These are phyloP conservation scores for Melanerpes aurifrons DNA, from an alignment of 2,113 vertebrate species.

Conservation along the genomic window DNA sequence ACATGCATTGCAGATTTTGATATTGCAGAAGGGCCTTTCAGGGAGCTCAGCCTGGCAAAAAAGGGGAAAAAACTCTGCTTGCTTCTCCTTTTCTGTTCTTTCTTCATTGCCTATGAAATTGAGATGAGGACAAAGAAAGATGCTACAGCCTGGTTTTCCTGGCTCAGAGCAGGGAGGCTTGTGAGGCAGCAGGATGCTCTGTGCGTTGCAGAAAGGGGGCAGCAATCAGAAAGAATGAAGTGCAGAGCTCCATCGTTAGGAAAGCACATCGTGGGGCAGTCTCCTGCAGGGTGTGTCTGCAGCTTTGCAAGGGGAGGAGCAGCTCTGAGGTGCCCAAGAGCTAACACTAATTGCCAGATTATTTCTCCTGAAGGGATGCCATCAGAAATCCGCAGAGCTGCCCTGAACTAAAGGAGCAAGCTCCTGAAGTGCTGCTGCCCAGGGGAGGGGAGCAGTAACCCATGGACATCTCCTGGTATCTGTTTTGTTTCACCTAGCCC, in stretches of 20 bases:
- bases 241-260: background rate
- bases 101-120: background rate
- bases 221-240: background rate
- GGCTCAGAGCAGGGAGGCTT: background rate
- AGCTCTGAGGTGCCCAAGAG: background rate
- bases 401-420: background rate
- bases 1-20: constrained; percentile 1
- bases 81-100: background rate
- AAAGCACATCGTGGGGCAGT: background rate
- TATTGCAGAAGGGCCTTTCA: background rate
- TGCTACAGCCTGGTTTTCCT: background rate
- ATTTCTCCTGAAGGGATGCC: background rate
- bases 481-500: background rate
- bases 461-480: background rate
- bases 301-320: background rate
- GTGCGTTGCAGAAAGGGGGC: background rate
- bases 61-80: background rate
- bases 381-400: background rate
- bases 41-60: background rate
- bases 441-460: background rate
- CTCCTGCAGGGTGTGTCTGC: background rate
- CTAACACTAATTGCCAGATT: background rate
- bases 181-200: background rate
- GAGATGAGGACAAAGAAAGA: constrained; percentile 12
- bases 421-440: background rate